These are phyloP conservation scores for Pantherophis alleghaniensis DNA, from an alignment of 2,797 vertebrate genomes.

Conservation along the genomic window DNA sequence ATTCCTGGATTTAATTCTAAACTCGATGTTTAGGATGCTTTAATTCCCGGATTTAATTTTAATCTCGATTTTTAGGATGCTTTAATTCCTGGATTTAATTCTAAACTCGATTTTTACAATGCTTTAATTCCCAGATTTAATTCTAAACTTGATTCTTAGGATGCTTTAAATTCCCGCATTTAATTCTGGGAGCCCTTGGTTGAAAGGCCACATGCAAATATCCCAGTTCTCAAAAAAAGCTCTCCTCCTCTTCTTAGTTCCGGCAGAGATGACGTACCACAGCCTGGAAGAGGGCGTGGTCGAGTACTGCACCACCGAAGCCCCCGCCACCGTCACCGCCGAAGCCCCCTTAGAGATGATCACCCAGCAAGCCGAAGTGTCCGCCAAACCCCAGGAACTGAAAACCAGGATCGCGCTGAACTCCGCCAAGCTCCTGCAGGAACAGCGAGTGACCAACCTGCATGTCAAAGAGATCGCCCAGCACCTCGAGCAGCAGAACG, in stretches of 20 bases:
- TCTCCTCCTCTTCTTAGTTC: constrained; percentile 59
- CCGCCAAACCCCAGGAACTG: constrained; percentile 89
- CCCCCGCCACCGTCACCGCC: constrained; percentile 71
- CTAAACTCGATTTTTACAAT: no score
- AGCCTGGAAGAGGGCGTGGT: constrained; percentile 90
- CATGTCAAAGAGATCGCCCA: constrained; percentile 94
- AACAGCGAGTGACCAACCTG: constrained; percentile 93
- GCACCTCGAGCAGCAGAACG: constrained; percentile 94
- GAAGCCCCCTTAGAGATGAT: constrained; percentile 88
- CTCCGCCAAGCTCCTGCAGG: constrained; percentile 93
- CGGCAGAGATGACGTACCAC: constrained; percentile 88
- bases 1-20: no score
- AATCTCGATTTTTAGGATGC: not conserved
- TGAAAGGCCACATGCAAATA: not conserved
- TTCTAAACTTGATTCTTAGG: not conserved
- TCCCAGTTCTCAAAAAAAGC: not conserved
- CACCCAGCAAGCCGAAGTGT: constrained; percentile 76
- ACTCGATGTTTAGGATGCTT: not conserved
- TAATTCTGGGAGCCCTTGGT: not conserved
- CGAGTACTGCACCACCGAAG: constrained; percentile 92
- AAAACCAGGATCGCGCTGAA: constrained; percentile 95
- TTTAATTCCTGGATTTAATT: not conserved
- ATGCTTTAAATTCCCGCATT: not conserved
- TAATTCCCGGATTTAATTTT: not conserved
- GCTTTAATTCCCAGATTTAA: not conserved